Conservation (phyloP, 2,888 invertebrate genomes). For the Drosophila tripunctata region DNA sequence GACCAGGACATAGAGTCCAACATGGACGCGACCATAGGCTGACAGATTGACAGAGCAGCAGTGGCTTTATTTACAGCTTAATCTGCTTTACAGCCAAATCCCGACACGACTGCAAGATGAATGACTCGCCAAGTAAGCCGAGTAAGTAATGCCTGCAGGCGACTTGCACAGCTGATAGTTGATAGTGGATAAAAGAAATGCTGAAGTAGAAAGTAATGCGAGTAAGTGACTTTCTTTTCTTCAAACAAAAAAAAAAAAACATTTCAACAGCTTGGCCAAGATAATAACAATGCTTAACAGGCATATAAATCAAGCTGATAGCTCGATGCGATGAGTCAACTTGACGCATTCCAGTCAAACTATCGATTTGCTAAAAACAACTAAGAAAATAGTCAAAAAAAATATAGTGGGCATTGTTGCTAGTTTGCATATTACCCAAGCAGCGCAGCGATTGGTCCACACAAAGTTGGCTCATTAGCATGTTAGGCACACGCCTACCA, state of each 20-base stretch:
- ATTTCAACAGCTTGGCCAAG: slow-evolving; percentile 38
- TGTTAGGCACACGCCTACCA: slow-evolving; percentile 76
- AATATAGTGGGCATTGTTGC: slow-evolving; percentile 51
- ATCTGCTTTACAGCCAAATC: slow-evolving; percentile 67
- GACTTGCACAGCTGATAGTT: slow-evolving; percentile 51
- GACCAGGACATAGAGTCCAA: slow-evolving; percentile 13
- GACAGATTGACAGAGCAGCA: slow-evolving; percentile 65
- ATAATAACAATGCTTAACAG: slow-evolving; percentile 34
- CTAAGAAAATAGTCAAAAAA: slow-evolving; percentile 21
- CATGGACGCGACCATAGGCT: slow-evolving; percentile 23
- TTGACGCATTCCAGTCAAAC: slow-evolving; percentile 41
- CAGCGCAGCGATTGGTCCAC: slow-evolving; percentile 70
- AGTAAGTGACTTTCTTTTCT: slow-evolving; percentile 72
- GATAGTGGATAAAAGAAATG: slow-evolving; percentile 11
- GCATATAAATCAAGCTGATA: slow-evolving; percentile 38
- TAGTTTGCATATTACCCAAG: slow-evolving; percentile 47
- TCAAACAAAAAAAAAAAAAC: too few relatives aligned
- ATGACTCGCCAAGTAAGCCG: slow-evolving; percentile 45
- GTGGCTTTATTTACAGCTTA: slow-evolving; percentile 76
- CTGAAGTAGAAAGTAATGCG: slow-evolving; percentile 62
- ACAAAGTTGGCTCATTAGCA: slow-evolving; percentile 74
- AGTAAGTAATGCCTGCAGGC: slow-evolving; percentile 53
- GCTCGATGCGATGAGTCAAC: slow-evolving; percentile 7
- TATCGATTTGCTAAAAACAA: slow-evolving; percentile 52
- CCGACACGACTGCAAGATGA: slow-evolving; percentile 57